Percentiles rank a stretch among this genome's conserved stretches.
phyloP scores from a whole-genome alignment of 1,140 invertebrate genomes.

The Trialeurodes vaporariorum region DNA sequence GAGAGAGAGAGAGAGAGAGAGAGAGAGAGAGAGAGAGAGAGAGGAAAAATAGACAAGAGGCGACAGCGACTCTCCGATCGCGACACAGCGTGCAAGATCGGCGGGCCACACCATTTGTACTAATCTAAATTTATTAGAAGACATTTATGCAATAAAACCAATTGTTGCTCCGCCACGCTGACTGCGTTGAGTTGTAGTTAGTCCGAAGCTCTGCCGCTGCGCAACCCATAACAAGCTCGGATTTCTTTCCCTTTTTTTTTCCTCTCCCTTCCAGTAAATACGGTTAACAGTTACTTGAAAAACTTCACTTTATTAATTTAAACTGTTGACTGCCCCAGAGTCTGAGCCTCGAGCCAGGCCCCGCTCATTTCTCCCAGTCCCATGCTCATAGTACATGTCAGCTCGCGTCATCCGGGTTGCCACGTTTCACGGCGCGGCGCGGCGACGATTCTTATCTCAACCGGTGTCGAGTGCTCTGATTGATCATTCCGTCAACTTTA shows the following conservation, averaged over 20 bases:
- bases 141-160: constrained; percentile 1
- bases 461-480: too few relatives aligned
- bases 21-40: background rate
- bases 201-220: too few relatives aligned
- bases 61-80: too few relatives aligned
- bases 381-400: too few relatives aligned
- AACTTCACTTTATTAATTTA: constrained; percentile 1
- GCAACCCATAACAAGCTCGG: background rate
- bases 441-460: too few relatives aligned
- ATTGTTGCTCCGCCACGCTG: background rate
- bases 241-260: background rate
- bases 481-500: too few relatives aligned
- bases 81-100: background rate
- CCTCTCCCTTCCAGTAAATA: background rate
- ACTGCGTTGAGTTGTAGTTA: too few relatives aligned
- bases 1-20: background rate
- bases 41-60: background rate
- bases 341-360: background rate
- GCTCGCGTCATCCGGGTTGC: too few relatives aligned
- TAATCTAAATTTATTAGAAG: background rate
- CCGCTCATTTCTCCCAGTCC: too few relatives aligned
- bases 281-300: background rate
- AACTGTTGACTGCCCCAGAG: background rate
- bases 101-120: background rate
- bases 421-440: too few relatives aligned